Base-by-base conservation (phyloP, 2,113 vertebrate species). In the Embiotoca jacksoni region DNA sequence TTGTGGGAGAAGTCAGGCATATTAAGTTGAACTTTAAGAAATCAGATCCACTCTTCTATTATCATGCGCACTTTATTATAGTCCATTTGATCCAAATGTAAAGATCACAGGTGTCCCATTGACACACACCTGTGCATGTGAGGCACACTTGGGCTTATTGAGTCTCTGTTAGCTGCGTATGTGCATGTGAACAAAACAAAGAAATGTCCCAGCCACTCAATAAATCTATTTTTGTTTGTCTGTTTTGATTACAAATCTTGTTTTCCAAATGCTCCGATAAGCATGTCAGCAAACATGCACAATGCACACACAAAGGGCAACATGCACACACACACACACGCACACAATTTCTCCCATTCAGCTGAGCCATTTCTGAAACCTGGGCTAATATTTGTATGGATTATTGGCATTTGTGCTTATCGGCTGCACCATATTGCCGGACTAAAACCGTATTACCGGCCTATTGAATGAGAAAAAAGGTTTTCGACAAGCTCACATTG, bases 331-430 rank as follows among this genome's bases (percentile, higher is more conserved):
- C 55, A 68, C 61, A 58, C 36, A 70, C 3, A 61, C 67, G 31
- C 35, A 54, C 64, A 60, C 68, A 71, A 49, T 80, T 68, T 72
- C n/a, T 73, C 52, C 65, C 72, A 77, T 85, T 91, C 54, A 82
- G 1, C 61, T 6, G 59, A 87, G 80, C 80, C 89, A 78, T 84
- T 78, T 73, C 65, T 76, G 80, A 88, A 90, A 90, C 85, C 82
- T 74, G 63, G 76, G 49, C 84, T 90, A 93, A 90, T 93, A 90
- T 91, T 90, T 88, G 84, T 75, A 83, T 77, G 91, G 88, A 88
- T 91, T 92, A 89, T 89, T 88, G 82, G 82, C 72, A 88, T 89
- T 90, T 88, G 87, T 88, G 88, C 87, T 90, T 91, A 91, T 92
- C 88, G 16, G 71, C 85, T 72, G 80, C 81, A 82, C 74, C 87